Base-by-base conservation (phyloP, 2,797 vertebrate species). In the Sebastes jordani region DNA sequence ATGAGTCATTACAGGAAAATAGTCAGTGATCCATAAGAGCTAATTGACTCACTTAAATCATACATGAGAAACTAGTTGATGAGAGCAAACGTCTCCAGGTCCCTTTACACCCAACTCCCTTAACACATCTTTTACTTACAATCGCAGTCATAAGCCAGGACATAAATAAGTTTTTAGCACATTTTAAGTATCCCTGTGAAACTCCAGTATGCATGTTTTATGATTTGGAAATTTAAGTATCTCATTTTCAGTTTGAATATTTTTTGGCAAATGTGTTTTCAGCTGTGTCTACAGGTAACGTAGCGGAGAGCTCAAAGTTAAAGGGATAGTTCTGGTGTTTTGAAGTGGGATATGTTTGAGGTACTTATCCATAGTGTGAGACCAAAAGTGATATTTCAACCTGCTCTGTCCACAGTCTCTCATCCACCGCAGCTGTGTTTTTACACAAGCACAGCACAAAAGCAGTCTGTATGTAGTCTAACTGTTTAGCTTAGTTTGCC, bases 1-100 rank as follows among this genome's bases (percentile, higher is more conserved):
- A 42, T 80, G 18, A 86, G 29, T 77, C 61, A 72, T 86, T 76
- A 76, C 38, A 80, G 79, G n/a, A 60, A 74, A 81, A 38, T 76
- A 67, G 29, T 71, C 60, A 68, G 67, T 46, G 68, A 87, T 76
- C 64, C 79, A 76, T 56, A 65, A 71, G 64, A 80, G 62, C 67
- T 87, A 71, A 88, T 67, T 85, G 68, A 81, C 60, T 84, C 42
- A 20, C 56, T 71, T 82, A 75, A 88, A 81, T 85, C 64, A 76
- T 84, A 79, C 66, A 84, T 81, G 76, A 86, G 34, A 74, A 86
- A 75, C 34, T 66, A 32, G 62, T 63, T 63, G 73, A 87, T 77
- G 63, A 67, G 77, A 54, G 58, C 34, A 77, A 74, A 66, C 71
- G 64, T 66, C 69, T 72, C 36, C 30, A 22, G 25, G 72, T 77